These are phyloP conservation scores for Tubulanus polymorphus DNA, from an alignment of 2,888 invertebrate species.

Conservation along the genomic window DNA sequence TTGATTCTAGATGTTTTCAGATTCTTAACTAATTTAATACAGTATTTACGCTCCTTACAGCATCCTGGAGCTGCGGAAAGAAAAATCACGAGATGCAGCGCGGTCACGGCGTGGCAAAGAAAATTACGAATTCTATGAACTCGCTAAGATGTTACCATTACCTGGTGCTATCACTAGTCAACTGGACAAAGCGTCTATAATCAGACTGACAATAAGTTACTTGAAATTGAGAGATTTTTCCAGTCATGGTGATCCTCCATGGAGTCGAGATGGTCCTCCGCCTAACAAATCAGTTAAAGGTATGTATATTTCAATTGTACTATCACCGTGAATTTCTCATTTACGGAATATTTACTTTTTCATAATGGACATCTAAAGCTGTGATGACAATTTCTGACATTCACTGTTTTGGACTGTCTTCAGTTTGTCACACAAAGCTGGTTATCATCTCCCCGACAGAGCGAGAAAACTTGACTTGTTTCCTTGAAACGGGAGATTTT, in stretches of 20 bases:
- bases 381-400: no score
- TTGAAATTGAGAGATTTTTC: slow-evolving; percentile 95
- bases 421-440: no score
- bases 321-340: no score
- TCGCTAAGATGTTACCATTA: slow-evolving; percentile 88
- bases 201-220: slow-evolving; percentile 90
- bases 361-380: no score
- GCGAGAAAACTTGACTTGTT: no score
- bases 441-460: no score
- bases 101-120: slow-evolving; percentile 90
- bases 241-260: slow-evolving; percentile 92
- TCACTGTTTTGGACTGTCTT: no score
- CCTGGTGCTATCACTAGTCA: slow-evolving; percentile 93
- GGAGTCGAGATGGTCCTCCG: slow-evolving; percentile 60
- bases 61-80: slow-evolving; percentile 62
- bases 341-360: no score
- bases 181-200: slow-evolving; percentile 95
- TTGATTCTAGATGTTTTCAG: no score
- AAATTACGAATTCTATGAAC: slow-evolving; percentile 91
- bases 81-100: slow-evolving; percentile 97
- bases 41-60: no score
- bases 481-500: no score
- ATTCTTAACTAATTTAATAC: neutral
- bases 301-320: slow-evolving; percentile 10
- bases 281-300: slow-evolving; percentile 32